Conservation (phyloP, 1,140 invertebrate genomes). For the Diorhabda carinulata region DNA sequence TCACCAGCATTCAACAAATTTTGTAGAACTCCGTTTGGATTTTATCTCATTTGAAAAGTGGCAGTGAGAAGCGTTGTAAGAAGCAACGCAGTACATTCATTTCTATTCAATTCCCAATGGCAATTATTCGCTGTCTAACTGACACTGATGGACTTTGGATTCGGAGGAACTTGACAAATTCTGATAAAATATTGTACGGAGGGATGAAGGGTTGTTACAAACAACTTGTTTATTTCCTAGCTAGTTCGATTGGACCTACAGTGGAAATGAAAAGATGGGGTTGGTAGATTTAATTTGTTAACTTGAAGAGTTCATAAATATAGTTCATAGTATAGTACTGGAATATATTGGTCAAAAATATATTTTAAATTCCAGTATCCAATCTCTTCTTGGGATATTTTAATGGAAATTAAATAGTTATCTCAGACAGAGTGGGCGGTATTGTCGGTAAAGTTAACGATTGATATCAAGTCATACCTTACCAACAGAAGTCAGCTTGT, state of each 20-base stretch:
- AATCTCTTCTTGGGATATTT: too few species aligned
- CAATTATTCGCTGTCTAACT: slow-evolving; percentile 33
- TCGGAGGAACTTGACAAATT: slow-evolving; percentile 26
- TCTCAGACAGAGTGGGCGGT: too few species aligned
- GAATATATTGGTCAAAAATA: too few species aligned
- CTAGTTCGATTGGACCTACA: slow-evolving; percentile 3
- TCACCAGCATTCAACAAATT: slow-evolving; percentile 11
- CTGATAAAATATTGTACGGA: slow-evolving; percentile 25
- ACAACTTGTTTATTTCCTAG: slow-evolving; percentile 12
- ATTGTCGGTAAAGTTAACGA: too few species aligned
- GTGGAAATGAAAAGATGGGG: too few species aligned
- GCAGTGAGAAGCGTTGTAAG: neutral
- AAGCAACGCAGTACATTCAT: slow-evolving; percentile 29
- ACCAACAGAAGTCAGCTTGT: too few species aligned
- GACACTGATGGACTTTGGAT: slow-evolving; percentile 33
- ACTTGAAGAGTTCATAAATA: too few species aligned
- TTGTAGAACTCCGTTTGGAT: slow-evolving; percentile 4
- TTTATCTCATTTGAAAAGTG: slow-evolving; percentile 6
- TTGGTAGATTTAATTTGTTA: too few species aligned
- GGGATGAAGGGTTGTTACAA: slow-evolving; percentile 25
- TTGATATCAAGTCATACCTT: too few species aligned
- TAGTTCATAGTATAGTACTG: too few species aligned
- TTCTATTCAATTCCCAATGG: slow-evolving; percentile 34
- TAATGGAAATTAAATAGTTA: too few species aligned
- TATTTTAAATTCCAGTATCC: too few species aligned